Evolutionary conservation across 2,797 vertebrate species (phyloP).

Genomic region (Catamblyrhynchus diadema): DNA sequence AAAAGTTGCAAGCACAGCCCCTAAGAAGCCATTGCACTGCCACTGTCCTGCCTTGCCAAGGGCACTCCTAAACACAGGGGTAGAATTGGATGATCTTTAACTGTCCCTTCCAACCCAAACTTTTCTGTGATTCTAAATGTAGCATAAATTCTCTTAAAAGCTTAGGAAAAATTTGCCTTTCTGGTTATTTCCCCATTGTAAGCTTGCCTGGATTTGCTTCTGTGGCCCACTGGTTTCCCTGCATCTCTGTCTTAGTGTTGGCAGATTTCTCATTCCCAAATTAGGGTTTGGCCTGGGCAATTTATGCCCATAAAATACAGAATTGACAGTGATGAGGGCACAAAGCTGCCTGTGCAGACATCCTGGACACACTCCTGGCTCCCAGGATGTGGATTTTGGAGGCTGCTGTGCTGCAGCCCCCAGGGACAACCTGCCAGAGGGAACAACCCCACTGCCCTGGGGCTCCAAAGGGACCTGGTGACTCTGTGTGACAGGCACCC

Average conservation of each 20-base stretch:
- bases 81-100: background rate
- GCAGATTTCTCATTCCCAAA: background rate
- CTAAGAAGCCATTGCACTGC: background rate
- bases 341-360: background rate
- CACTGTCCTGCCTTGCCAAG: background rate
- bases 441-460: background rate
- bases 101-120: background rate
- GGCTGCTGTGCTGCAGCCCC: background rate
- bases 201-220: background rate
- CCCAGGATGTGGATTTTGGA: background rate
- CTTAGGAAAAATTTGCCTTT: background rate
- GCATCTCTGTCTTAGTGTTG: background rate
- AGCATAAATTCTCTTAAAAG: background rate
- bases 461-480: background rate
- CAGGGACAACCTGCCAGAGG: background rate
- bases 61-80: background rate
- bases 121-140: background rate
- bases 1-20: background rate
- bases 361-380: fast-evolving
- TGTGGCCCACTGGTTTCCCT: background rate
- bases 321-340: fast-evolving
- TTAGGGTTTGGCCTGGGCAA: background rate
- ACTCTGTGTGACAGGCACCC: background rate
- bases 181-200: fast-evolving
- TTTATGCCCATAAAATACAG: background rate